Evolutionary conservation across 2,113 vertebrate species (phyloP).

Genomic region (Anarrhichthys ocellatus): DNA sequence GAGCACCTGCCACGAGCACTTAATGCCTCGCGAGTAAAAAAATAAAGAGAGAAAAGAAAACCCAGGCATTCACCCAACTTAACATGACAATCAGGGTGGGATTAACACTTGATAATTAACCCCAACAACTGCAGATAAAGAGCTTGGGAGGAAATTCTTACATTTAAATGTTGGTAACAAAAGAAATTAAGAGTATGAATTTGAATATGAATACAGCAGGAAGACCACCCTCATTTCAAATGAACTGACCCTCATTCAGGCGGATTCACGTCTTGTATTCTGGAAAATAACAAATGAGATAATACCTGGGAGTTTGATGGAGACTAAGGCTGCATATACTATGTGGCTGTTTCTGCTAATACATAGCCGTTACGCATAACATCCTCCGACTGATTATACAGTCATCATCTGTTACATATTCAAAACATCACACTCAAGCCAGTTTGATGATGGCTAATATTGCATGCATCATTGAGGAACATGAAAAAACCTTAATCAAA

Average conservation of each 20-base stretch:
- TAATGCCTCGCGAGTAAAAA: slow-evolving; percentile 67
- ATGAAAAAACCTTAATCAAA: slow-evolving; percentile 59
- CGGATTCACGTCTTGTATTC: slow-evolving; percentile 23
- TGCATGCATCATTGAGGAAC: slow-evolving; percentile 60
- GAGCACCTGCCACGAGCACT: slow-evolving; percentile 75
- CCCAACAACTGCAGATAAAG: slow-evolving; percentile 64
- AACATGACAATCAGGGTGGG: slow-evolving; percentile 68
- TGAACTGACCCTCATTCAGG: slow-evolving; percentile 52
- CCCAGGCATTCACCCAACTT: slow-evolving; percentile 55
- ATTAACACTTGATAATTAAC: slow-evolving; percentile 77
- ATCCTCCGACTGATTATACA: slow-evolving; percentile 66
- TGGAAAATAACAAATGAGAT: slow-evolving; percentile 48
- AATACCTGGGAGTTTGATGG: slow-evolving; percentile 45
- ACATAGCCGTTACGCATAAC: slow-evolving; percentile 47
- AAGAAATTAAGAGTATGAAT: slow-evolving; percentile 54
- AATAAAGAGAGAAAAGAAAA: slow-evolving; percentile 46
- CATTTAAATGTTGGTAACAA: slow-evolving; percentile 55
- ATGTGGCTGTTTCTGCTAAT: slow-evolving; percentile 45
- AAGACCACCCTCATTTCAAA: slow-evolving; percentile 43
- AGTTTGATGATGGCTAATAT: slow-evolving; percentile 71
- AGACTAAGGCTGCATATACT: slow-evolving; percentile 21
- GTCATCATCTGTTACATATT: slow-evolving; percentile 77
- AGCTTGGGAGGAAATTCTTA: slow-evolving; percentile 37
- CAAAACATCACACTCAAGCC: slow-evolving; percentile 66
- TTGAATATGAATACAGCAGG: slow-evolving; percentile 66